phyloP scores from a whole-genome alignment of 2,113 vertebrate species.

The Leptocoma aspasia region DNA sequence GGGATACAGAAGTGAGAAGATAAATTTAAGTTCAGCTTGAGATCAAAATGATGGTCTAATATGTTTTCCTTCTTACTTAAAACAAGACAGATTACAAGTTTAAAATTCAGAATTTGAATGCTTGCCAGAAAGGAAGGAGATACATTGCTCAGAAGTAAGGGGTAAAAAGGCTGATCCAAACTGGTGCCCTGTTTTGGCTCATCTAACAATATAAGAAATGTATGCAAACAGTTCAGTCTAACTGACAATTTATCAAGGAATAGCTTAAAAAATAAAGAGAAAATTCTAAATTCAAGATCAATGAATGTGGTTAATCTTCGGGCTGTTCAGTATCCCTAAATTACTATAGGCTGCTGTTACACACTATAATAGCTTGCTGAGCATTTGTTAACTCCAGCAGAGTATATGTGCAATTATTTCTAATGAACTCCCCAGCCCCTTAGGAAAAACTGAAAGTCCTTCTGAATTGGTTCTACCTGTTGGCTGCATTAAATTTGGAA shows the following conservation, averaged over 20 bases:
- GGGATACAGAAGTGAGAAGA: not conserved
- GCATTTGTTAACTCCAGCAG: slow-evolving; percentile 52
- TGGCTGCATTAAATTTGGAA: slow-evolving; percentile 26
- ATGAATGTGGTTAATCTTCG: not conserved
- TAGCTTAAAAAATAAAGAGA: not conserved
- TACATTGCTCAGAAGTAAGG: not conserved
- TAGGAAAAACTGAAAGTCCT: not conserved
- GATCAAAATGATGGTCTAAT: not conserved
- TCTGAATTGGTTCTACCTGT: slow-evolving; percentile 37
- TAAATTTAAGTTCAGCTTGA: not conserved
- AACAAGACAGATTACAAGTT: not conserved
- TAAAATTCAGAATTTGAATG: not conserved
- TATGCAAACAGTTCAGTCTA: not conserved
- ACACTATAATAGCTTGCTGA: slow-evolving; percentile 32
- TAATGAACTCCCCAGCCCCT: not conserved
- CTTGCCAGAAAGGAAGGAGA: not conserved
- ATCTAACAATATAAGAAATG: not conserved
- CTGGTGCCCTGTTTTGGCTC: not conserved
- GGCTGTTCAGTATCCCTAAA: not conserved
- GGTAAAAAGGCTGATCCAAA: not conserved
- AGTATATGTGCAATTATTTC: slow-evolving; percentile 42
- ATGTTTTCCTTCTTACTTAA: not conserved
- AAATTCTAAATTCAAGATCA: slow-evolving; percentile 4
- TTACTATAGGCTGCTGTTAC: not conserved
- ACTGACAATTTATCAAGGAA: not conserved